Conservation (phyloP, 2,113 vertebrate genomes). For the Proterorhinus semilunaris region DNA sequence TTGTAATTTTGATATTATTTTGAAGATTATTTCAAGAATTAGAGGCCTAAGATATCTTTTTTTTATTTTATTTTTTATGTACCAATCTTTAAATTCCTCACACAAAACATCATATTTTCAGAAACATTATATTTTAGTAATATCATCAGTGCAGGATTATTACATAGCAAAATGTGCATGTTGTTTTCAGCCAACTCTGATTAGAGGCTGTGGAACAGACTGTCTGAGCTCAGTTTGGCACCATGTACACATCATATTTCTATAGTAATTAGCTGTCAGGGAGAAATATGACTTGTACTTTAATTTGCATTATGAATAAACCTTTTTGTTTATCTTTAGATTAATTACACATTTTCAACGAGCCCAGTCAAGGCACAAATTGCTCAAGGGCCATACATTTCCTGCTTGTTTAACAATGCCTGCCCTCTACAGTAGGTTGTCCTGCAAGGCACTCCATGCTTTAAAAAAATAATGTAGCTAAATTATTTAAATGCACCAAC, state of each 20-base stretch:
- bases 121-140: neutral
- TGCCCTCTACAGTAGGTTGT: neutral
- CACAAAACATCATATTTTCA: no score
- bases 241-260: neutral
- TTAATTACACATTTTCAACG: constrained; percentile 10
- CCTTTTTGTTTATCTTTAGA: neutral
- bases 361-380: neutral
- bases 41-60: no score
- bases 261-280: neutral
- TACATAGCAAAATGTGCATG: neutral
- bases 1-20: no score
- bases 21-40: no score
- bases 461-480: neutral
- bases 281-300: neutral
- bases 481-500: neutral
- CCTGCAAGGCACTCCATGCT: neutral
- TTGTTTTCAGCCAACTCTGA: neutral
- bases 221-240: neutral
- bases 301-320: constrained; percentile 4
- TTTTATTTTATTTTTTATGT: no score
- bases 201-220: neutral
- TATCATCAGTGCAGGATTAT: neutral
- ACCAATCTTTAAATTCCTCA: no score
- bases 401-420: neutral
- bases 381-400: neutral